phyloP scores from a whole-genome alignment of 2,888 invertebrate species.

The Dryocosmus kuriphilus region DNA sequence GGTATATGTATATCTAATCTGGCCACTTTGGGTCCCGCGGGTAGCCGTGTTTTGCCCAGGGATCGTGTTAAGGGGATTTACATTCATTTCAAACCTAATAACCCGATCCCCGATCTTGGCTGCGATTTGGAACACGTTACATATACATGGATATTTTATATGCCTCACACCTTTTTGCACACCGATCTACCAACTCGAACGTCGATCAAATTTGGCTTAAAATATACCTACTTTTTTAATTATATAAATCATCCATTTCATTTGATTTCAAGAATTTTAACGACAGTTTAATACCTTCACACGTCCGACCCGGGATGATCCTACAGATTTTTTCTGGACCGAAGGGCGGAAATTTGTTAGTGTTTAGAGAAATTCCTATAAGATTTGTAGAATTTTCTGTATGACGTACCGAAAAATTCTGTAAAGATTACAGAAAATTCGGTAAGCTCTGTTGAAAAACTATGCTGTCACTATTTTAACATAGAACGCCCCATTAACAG shows the following conservation, averaged over 20 bases:
- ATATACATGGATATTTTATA: constrained; percentile 47
- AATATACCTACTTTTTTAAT: constrained; percentile 20
- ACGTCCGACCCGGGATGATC: background rate
- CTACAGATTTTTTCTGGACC: too few species aligned
- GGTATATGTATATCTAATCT: constrained; percentile 68
- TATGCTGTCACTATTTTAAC: too few species aligned
- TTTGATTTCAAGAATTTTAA: background rate
- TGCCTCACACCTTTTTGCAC: constrained; percentile 28
- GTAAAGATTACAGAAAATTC: too few species aligned
- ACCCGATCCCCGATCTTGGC: constrained; percentile 75
- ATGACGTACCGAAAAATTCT: too few species aligned
- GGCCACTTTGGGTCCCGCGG: constrained; percentile 73
- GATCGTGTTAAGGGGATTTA: constrained; percentile 78
- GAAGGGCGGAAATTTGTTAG: too few species aligned
- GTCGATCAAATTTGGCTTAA: constrained; percentile 22
- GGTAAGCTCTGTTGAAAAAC: too few species aligned
- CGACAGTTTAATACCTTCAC: background rate
- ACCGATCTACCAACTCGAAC: constrained; percentile 26
- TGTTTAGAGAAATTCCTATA: too few species aligned
- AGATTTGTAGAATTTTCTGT: too few species aligned
- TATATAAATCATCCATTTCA: background rate
- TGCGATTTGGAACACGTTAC: constrained; percentile 76
- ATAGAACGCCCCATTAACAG: too few species aligned
- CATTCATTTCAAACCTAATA: constrained; percentile 78
- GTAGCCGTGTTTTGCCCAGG: constrained; percentile 77